These are phyloP conservation scores for Schizaphis graminum DNA, from an alignment of 2,888 invertebrate genomes.

Conservation along the genomic window DNA sequence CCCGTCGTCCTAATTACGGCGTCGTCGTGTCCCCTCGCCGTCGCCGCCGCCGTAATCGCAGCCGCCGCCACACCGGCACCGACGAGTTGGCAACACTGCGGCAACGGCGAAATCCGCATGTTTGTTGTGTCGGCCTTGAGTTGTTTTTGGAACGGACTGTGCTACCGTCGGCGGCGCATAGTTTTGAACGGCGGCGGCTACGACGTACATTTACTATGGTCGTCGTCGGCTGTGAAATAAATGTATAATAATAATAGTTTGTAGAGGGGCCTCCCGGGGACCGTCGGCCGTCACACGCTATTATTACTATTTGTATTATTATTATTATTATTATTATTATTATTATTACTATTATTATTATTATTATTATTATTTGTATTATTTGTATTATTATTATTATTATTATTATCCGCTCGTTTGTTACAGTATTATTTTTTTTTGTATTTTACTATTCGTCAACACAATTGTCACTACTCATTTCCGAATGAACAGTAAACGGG, in stretches of 20 bases:
- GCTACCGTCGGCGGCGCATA: conserved; percentile 37
- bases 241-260: conserved; percentile 13
- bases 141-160: conserved; percentile 56
- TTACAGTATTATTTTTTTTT: neutral
- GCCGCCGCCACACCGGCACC: neutral
- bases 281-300: neutral
- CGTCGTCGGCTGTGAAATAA: conserved; percentile 34
- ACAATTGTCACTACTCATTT: neutral
- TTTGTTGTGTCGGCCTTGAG: conserved; percentile 56
- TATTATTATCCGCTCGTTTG: neutral
- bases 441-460: neutral
- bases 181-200: neutral
- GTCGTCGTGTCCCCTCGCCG: conserved; percentile 8
- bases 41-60: neutral
- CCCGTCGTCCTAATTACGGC: conserved; percentile 51
- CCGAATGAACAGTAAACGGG: neutral
- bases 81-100: conserved; percentile 53
- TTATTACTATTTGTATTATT: conserved; percentile 1
- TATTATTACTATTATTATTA: conserved; percentile 4
- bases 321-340: neutral
- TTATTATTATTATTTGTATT: neutral
- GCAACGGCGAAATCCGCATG: conserved; percentile 52
- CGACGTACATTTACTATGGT: neutral
- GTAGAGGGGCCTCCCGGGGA: conserved; percentile 36
- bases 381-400: neutral